A percentile compares a stretch with the other conserved stretches of the same genome.
phyloP scores from a whole-genome alignment of 2,888 invertebrate genomes.

The Pachydiplax longipennis region DNA sequence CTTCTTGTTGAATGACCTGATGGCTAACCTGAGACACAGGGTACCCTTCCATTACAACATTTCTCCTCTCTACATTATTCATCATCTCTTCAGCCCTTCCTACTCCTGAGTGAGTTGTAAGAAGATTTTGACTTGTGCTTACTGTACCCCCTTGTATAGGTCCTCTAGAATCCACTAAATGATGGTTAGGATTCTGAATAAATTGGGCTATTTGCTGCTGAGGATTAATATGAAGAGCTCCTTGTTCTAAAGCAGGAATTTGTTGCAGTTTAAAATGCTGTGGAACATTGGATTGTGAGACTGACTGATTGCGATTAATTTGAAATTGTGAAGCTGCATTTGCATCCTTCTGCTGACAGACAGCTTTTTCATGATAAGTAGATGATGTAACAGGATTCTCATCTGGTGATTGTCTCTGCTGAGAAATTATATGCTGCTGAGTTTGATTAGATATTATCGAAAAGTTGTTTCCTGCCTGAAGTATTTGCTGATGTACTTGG shows the following conservation, averaged over 20 bases:
- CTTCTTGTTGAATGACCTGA: conserved; percentile 3
- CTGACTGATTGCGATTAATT: neutral
- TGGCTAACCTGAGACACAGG: neutral
- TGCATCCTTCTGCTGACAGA: conserved; percentile 55
- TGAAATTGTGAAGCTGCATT: neutral
- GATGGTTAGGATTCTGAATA: conserved; percentile 56
- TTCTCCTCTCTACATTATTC: neutral
- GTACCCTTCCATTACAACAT: neutral
- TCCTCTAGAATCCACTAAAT: conserved; percentile 67
- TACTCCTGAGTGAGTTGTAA: neutral
- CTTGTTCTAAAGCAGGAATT: neutral
- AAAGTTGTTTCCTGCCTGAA: conserved; percentile 9
- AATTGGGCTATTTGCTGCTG: conserved; percentile 51
- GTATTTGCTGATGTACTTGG: conserved; percentile 11
- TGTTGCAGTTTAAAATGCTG: neutral
- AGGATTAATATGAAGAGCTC: neutral
- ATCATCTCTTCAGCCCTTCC: neutral
- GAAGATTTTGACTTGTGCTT: conserved; percentile 69
- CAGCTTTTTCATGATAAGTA: conserved; percentile 68
- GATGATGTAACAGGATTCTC: conserved; percentile 73
- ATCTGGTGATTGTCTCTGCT: conserved; percentile 48
- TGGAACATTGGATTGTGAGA: neutral
- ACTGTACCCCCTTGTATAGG: conserved; percentile 87
- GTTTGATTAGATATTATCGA: neutral
- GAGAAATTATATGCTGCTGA: neutral